Conservation (phyloP, 2,888 invertebrate species). For the Epicampocera succincta region DNA sequence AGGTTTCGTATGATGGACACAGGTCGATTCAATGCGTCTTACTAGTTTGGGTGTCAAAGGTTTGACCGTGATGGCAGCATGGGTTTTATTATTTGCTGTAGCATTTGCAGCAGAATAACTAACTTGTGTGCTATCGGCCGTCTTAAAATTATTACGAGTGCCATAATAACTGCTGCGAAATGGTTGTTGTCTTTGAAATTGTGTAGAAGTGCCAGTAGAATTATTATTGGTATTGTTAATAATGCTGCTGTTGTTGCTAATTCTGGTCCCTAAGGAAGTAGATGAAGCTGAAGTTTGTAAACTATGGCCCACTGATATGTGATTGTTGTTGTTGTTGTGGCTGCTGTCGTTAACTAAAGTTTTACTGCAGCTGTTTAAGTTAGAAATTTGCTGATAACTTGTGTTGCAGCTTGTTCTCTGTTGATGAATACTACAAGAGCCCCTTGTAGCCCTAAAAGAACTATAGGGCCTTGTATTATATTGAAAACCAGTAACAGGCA, state of each 20-base stretch:
- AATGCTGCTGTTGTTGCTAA: constrained; percentile 60
- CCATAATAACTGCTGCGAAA: constrained; percentile 80
- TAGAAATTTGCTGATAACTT: constrained; percentile 38
- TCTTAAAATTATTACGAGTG: constrained; percentile 72
- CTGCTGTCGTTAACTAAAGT: constrained; percentile 39
- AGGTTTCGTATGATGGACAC: constrained; percentile 66
- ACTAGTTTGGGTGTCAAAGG: constrained; percentile 81
- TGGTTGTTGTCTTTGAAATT: constrained; percentile 78
- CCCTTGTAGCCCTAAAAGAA: constrained; percentile 80
- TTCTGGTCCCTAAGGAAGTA: constrained; percentile 49
- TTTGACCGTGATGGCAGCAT: constrained; percentile 73
- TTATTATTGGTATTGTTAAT: constrained; percentile 65
- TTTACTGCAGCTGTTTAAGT: constrained; percentile 58
- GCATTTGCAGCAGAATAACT: constrained; percentile 1
- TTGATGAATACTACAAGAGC: constrained; percentile 73
- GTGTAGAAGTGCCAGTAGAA: constrained; percentile 65
- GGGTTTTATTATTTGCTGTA: constrained; percentile 14
- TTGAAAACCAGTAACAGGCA: constrained; percentile 80
- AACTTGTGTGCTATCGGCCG: constrained; percentile 25
- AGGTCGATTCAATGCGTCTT: constrained; percentile 79
- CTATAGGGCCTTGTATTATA: constrained; percentile 80
- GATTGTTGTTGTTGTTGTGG: constrained; percentile 24
- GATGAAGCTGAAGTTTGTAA: constrained; percentile 67
- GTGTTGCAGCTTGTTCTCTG: constrained; percentile 60
- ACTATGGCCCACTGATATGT: constrained; percentile 17